Conservation (phyloP, 2,113 vertebrate genomes). For the Hippocampus zosterae region DNA sequence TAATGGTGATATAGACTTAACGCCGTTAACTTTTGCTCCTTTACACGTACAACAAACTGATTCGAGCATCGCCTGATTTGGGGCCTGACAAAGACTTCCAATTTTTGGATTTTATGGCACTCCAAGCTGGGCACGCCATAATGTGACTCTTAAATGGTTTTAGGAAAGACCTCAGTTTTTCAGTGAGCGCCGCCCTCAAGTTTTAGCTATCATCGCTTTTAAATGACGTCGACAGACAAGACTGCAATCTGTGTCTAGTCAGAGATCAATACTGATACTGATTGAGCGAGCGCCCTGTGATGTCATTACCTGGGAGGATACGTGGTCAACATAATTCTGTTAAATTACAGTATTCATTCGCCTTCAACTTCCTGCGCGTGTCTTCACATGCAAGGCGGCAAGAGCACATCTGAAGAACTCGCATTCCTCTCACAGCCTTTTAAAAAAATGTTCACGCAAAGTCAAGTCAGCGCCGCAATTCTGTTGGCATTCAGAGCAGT, state of each 20-base stretch:
- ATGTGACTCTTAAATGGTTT: conserved; percentile 8
- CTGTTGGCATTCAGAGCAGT: conserved; percentile 73
- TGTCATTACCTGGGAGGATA: conserved; percentile 66
- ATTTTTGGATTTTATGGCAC: conserved; percentile 42
- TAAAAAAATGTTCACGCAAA: conserved; percentile 70
- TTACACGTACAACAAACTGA: conserved; percentile 56
- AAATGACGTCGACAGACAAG: conserved; percentile 9
- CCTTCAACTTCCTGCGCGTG: conserved; percentile 74
- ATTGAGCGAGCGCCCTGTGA: conserved; percentile 56
- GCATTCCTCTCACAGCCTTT: conserved; percentile 73
- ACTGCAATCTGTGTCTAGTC: conserved; percentile 41
- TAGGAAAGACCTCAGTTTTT: background rate
- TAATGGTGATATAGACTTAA: no score
- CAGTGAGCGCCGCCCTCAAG: background rate
- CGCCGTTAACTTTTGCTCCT: no score
- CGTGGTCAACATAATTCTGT: conserved; percentile 75
- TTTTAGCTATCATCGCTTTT: background rate
- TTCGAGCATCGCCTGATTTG: conserved; percentile 58
- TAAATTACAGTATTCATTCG: conserved; percentile 74
- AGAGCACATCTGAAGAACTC: conserved; percentile 67
- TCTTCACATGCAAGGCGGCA: conserved; percentile 71
- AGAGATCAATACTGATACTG: conserved; percentile 64
- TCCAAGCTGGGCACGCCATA: conserved; percentile 16
- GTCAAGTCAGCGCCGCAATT: conserved; percentile 70
- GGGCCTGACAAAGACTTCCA: conserved; percentile 42